Percentiles rank a stretch among this genome's conserved stretches.
Conservation (phyloP, 2,113 vertebrate species). For the Spea bombifrons region DNA sequence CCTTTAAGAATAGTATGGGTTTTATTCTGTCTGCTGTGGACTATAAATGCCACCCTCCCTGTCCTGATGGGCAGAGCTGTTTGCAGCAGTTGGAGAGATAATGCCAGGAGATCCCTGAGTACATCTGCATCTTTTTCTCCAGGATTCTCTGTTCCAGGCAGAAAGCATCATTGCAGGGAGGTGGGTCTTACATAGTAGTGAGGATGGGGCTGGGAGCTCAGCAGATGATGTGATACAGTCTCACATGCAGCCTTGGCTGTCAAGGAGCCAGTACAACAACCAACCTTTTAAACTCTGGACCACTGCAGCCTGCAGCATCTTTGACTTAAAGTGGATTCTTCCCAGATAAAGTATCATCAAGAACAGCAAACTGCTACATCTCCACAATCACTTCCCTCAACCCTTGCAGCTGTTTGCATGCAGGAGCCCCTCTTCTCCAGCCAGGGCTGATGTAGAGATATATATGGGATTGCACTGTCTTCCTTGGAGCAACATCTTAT, state of each 20-base stretch:
- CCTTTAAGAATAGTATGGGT: too few relatives aligned
- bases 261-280: background rate
- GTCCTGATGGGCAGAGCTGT: background rate
- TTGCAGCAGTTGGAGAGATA: background rate
- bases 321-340: conserved; percentile 2
- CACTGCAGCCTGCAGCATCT: background rate
- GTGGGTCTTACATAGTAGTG: conserved; percentile 26
- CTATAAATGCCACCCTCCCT: too few relatives aligned
- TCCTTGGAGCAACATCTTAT: background rate
- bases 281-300: background rate
- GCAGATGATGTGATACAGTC: conserved; percentile 5
- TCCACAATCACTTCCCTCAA: background rate
- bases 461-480: background rate
- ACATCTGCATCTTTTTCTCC: background rate
- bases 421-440: background rate
- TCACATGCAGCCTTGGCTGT: background rate
- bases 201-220: conserved; percentile 4
- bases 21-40: too few relatives aligned
- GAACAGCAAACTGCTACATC: background rate
- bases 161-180: conserved; percentile 31
- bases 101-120: background rate
- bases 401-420: background rate
- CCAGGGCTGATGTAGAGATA: background rate
- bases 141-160: conserved; percentile 5
- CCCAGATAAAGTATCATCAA: background rate